phyloP scores from a whole-genome alignment of 2,113 vertebrate species.

The Bambusicola thoracicus region DNA sequence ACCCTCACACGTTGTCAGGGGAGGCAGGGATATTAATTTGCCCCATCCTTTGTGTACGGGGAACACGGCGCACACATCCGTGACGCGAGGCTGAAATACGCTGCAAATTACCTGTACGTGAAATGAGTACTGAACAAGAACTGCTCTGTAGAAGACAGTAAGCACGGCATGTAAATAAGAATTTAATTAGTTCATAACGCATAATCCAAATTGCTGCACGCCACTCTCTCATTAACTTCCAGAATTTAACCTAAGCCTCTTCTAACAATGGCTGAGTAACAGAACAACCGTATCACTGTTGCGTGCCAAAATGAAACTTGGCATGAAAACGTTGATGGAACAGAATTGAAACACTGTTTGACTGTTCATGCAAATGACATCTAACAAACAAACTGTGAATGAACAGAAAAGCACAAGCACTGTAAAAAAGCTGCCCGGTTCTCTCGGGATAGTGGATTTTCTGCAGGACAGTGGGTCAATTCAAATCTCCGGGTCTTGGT shows the following conservation, averaged over 20 bases:
- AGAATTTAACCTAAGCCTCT: constrained; percentile 47
- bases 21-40: neutral
- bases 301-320: constrained; percentile 50
- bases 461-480: constrained; percentile 15
- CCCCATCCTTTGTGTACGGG: neutral
- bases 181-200: constrained; percentile 57
- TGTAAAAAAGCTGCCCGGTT: neutral
- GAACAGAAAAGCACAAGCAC: constrained; percentile 17
- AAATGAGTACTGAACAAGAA: constrained; percentile 12
- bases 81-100: neutral
- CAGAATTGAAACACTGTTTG: constrained; percentile 30
- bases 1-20: neutral
- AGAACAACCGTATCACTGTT: neutral
- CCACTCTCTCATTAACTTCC: constrained; percentile 24
- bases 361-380: constrained; percentile 59
- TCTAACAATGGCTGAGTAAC: constrained; percentile 51
- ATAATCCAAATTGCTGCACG: constrained; percentile 46
- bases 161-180: constrained; percentile 50
- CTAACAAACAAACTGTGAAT: constrained; percentile 64
- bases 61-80: neutral
- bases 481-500: constrained; percentile 33
- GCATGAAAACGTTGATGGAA: constrained; percentile 18
- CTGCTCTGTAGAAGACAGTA: neutral
- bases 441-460: constrained; percentile 27
- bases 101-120: constrained; percentile 15